A percentile compares a stretch with the other conserved stretches of the same genome.
Evolutionary conservation across 2,888 invertebrate genomes (phyloP).

Genomic region (Caenorhabditis virilis): DNA sequence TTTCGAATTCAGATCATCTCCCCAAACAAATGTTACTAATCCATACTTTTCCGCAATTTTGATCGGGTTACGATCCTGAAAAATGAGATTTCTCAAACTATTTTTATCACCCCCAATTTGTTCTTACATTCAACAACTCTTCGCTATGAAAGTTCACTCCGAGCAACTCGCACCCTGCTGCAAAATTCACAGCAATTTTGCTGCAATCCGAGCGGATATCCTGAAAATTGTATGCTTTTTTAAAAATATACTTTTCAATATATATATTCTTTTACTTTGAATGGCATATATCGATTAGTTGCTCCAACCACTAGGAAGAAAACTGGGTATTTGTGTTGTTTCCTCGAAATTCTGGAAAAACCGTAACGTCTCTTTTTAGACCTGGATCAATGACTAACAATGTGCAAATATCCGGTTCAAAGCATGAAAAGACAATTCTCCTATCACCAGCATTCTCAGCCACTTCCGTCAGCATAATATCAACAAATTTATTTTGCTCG

Average conservation of each 20-base stretch:
- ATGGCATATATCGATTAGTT: constrained; percentile 74
- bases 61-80: constrained; percentile 47
- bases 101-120: constrained; percentile 54
- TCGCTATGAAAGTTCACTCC: constrained; percentile 92
- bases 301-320: constrained; percentile 87
- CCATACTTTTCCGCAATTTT: constrained; percentile 42
- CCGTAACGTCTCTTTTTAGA: background rate
- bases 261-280: constrained; percentile 25
- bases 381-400: constrained; percentile 71
- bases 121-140: constrained; percentile 80
- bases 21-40: constrained; percentile 86
- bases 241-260: background rate
- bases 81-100: background rate
- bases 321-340: constrained; percentile 95
- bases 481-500: constrained; percentile 90
- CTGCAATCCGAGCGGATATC: constrained; percentile 51
- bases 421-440: constrained; percentile 90
- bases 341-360: constrained; percentile 77
- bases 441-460: constrained; percentile 80
- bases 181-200: constrained; percentile 63
- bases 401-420: constrained; percentile 92
- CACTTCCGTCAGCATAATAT: constrained; percentile 82
- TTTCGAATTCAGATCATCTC: constrained; percentile 86
- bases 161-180: constrained; percentile 56
- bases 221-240: constrained; percentile 9